Percentiles rank a stretch among this genome's conserved stretches.
Conservation (phyloP, 1,140 invertebrate genomes). For the Arion vulgaris region DNA sequence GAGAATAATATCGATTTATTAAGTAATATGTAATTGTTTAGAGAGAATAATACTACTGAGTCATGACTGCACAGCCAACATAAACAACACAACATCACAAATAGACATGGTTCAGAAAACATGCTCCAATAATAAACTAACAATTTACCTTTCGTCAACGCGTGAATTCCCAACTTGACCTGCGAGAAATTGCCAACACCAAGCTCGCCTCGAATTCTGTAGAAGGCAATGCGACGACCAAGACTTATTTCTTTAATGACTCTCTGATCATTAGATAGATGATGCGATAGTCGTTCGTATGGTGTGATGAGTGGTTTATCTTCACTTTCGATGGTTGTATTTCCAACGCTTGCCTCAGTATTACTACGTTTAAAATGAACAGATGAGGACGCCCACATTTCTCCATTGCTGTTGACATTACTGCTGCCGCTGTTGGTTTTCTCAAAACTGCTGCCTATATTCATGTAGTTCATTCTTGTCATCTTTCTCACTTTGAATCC, state of each 20-base stretch:
- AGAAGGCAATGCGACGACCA: conserved; percentile 81
- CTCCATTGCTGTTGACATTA: neutral
- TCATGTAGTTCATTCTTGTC: too few species aligned
- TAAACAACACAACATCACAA: too few species aligned
- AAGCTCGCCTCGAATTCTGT: conserved; percentile 81
- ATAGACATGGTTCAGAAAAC: too few species aligned
- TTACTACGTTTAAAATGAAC: conserved; percentile 29
- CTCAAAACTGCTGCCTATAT: neutral
- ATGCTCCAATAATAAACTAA: too few species aligned
- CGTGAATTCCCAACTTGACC: conserved; percentile 88
- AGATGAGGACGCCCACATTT: neutral
- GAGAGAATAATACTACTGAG: too few species aligned
- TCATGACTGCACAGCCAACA: too few species aligned
- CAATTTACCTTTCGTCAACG: conserved; percentile 84
- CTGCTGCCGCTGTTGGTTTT: conserved; percentile 14
- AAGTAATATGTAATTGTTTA: too few species aligned
- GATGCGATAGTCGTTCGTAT: conserved; percentile 59
- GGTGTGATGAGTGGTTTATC: conserved; percentile 46
- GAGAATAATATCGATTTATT: too few species aligned
- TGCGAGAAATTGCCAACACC: conserved; percentile 92
- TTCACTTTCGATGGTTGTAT: neutral
- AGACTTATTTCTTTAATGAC: conserved; percentile 78
- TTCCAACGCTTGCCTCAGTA: conserved; percentile 26
- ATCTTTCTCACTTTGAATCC: neutral
- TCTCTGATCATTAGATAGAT: conserved; percentile 72